Evolutionary conservation across 2,888 invertebrate genomes (phyloP), one percentile per base, ranked within the genome.

Genomic region (Cryptus armator): DNA sequence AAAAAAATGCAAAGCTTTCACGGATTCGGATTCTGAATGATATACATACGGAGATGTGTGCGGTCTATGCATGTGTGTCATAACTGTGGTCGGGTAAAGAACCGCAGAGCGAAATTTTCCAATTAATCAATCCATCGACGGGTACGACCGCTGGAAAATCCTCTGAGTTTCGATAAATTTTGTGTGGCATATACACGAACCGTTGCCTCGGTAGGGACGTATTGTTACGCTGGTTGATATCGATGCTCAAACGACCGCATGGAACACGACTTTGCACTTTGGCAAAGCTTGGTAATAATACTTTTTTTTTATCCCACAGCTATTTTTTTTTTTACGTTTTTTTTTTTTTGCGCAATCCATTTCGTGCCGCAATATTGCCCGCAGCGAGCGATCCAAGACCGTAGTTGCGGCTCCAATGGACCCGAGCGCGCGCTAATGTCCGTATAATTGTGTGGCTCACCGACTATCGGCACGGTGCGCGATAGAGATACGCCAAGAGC

Each of bases 211-310:
- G 44, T 62, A 51, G 79, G 71, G 82, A 64, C 75, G 78, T 84
- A 80, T 83, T 76, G 83, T 83, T 80, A 75, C 79, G 48, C 44
- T 43, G 62, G 46, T 19, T 48, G 74, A 81, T 70, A 74, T 83
- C 72, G 80, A 83, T 83, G 64, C 74, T 66, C 72, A 75, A 86
- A 86, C 87, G 86, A 86, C 83, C 86, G 81, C 86, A 74, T 75
- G 77, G 81, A 87, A 87, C 87, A 87, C 86, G 86, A 86, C 81
- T 86, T 81, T 81, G 86, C 87, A 86, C 87, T 87, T 56, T 76
- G 83, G 68, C 78, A 82, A 84, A 87, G 64, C 81, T 78, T 67
- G 78, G 72, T 81, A 80, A 81, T 87, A 87, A 82, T 86, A 78
- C 67, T 64, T 43, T 86, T 85, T 76, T 80, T 82, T 85, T 43